Base-by-base conservation (phyloP, 2,113 vertebrate genomes). In the Saguinus imperator region DNA sequence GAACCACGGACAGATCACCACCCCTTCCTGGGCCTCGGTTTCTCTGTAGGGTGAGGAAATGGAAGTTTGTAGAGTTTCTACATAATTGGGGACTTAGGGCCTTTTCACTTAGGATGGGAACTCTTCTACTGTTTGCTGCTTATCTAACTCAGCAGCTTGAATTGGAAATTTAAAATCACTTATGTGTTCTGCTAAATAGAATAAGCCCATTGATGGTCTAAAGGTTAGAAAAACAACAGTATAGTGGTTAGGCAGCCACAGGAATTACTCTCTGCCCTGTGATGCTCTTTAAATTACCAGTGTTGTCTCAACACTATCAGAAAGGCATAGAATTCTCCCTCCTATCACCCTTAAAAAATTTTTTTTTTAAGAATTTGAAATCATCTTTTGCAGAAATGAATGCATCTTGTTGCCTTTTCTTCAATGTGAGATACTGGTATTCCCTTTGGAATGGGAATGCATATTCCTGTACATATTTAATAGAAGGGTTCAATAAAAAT, bases 401-500 rank as follows among this genome's bases (percentile, higher is more conserved):
- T 87, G n/a, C 45, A 35, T 87, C 48, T 97, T 94, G 58, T 97
- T 94, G 58, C 83, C 57, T 96, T 93, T 89, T 58, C 64, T 85
- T 94, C 18, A 75, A 10, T 80, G 87, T 93, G 87, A 87, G 35
- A 50, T 89, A 37, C 35, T 87, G 55, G 13, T 77, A 14, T 57
- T 96, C 75, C 29, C n/a, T 80, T 75, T 89, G 86, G 70, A 95
- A 76, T 25, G 73, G 73, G 45, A 48, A 48, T 75, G 8, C 29
- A 9, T 91, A n/a, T 83, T 64, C 66, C 64, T 82, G 0, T 92
- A 35, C 76, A 80, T 84, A 82, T 77, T 93, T 97, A 92, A 89
- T 58, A 96, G 72, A 92, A 84, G 37, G 5, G 17, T 68, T 91
- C 95, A 95, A 85, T 97, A 79, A 93, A 96, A 96, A 86, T 76